A percentile compares a stretch with the other conserved stretches of the same genome.
Evolutionary conservation across 2,113 vertebrate species (phyloP).

Genomic region (Hiodon alosoides): DNA sequence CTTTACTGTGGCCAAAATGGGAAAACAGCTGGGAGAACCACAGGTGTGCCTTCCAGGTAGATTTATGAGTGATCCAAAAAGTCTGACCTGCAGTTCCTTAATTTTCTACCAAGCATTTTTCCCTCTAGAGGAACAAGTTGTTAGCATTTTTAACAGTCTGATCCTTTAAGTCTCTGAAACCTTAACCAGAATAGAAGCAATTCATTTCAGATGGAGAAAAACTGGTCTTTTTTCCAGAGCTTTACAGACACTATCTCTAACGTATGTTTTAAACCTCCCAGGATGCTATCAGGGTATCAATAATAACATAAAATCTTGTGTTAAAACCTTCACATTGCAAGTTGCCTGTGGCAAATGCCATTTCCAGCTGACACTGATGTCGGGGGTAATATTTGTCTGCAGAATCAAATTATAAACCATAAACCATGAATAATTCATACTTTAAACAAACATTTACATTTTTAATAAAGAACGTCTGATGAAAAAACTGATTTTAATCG

Average conservation of each 20-base stretch:
- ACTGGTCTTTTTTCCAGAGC: too few relatives aligned
- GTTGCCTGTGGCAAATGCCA: not conserved
- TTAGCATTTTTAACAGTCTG: not conserved
- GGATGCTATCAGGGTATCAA: not conserved
- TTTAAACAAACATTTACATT: too few relatives aligned
- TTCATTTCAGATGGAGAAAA: not conserved
- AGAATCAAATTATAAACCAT: slow-evolving; percentile 11
- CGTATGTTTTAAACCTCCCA: not conserved
- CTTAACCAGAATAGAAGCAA: not conserved
- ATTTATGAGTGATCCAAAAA: slow-evolving; percentile 1
- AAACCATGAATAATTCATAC: slow-evolving; percentile 8
- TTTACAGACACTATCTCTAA: not conserved
- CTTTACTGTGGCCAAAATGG: too few relatives aligned
- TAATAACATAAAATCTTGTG: not conserved
- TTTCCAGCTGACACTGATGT: not conserved
- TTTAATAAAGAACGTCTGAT: slow-evolving; percentile 11
- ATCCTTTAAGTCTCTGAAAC: not conserved
- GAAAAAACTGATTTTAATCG: slow-evolving; percentile 14
- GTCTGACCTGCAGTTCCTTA: not conserved
- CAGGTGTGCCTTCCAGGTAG: slow-evolving; percentile 4
- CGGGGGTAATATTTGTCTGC: not conserved
- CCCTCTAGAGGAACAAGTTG: not conserved
- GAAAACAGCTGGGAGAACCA: not conserved
- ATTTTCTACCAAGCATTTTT: not conserved
- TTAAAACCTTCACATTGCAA: not conserved